These are phyloP conservation scores for Carollia perspicillata DNA, from an alignment of 2,113 vertebrate genomes.

Conservation along the genomic window DNA sequence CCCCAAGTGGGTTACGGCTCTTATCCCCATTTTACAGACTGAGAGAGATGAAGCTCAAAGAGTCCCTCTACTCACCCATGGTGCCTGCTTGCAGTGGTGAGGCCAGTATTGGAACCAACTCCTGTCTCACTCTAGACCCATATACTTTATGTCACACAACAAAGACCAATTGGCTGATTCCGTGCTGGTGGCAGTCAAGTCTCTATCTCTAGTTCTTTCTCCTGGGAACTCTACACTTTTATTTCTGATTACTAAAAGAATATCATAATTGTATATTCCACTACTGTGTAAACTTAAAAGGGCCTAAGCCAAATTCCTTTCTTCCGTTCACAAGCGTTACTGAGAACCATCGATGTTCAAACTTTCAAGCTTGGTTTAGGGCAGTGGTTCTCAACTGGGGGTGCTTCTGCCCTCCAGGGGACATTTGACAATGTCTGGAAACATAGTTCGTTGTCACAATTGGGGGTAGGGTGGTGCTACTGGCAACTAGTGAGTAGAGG, in stretches of 20 bases:
- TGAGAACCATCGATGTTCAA: not conserved
- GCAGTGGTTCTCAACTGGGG: not conserved
- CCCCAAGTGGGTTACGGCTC: not conserved
- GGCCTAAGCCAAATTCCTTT: not conserved
- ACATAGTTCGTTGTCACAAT: not conserved
- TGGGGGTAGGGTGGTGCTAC: not conserved
- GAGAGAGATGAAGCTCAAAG: not conserved
- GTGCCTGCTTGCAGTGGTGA: not conserved
- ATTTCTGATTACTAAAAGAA: constrained; percentile 1
- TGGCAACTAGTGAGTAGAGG: not conserved
- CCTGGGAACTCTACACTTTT: not conserved
- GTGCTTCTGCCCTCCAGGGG: not conserved
- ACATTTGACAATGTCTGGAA: not conserved
- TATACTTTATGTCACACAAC: not conserved
- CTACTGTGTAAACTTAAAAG: not conserved
- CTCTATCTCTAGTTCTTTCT: not conserved
- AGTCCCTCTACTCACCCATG: not conserved
- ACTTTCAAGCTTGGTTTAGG: not conserved
- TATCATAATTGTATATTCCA: not conserved
- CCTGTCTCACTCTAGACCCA: not conserved
- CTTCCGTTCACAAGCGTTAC: not conserved
- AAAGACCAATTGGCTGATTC: not conserved
- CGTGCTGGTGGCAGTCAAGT: not conserved
- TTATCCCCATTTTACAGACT: not conserved
- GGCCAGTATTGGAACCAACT: not conserved